Base-by-base conservation (phyloP, 2,888 invertebrate species). In the Thecocarcelia acutangulata region DNA sequence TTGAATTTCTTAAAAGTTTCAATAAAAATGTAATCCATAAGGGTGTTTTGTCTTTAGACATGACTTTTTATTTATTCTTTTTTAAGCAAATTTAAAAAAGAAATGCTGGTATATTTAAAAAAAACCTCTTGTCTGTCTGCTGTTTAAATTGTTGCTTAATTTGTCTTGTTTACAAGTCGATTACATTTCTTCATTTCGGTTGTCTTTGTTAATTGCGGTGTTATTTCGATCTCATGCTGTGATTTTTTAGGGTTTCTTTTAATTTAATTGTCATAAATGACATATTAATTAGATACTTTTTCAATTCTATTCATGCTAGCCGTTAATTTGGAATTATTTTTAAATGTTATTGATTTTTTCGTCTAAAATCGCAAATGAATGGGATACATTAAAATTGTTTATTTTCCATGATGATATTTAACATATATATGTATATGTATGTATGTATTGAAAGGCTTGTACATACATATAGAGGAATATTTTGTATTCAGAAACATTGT, bases 231-330 rank as follows among this genome's bases (percentile, higher is more conserved):
- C 56, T 59, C 80, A 72, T 72, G 80, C 80, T 81, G 81, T 81
- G 81, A 81, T 81, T 81, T 72, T 72, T 21, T 76, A 75, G 50
- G 69, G 80, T 61, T 79, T 79, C 68, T 61, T 42, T 46, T 33
- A 56, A 54, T 75, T 74, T 19, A 33, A 64, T 59, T 72, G 56
- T 66, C 66, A 77, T 68, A 81, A 81, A 81, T 81, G 81, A 77
- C 77, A 81, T 81, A 74, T 81, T 81, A 81, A 81, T 81, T 81
- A 77, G 73, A 64, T 69, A 69, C 66, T 77, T 12, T 69, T 50
- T 15, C 46, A 33, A 37, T 40, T 54, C 17, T 24, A 11, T 15
- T 44, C 40, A 15, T 17, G 37, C 37, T 63, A 3, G n/a, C 52
- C 44, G 52, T 63, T 21, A 73, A 33, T 33, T 33, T 33, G 33